phyloP scores from a whole-genome alignment of 2,797 vertebrate genomes.

The Propithecus perrieri region DNA sequence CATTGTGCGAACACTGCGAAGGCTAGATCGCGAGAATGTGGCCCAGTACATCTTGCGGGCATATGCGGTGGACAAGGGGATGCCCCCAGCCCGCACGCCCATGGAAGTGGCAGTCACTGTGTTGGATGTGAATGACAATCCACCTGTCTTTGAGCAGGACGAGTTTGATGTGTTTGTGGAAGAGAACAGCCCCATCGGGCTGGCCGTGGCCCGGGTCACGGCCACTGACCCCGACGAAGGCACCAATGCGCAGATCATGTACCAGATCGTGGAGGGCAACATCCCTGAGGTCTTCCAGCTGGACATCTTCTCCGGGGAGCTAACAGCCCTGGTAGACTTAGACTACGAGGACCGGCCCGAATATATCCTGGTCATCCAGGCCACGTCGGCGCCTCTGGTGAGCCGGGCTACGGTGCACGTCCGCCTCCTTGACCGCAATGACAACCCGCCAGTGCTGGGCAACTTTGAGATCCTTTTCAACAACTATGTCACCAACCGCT shows the following conservation, averaged over 20 bases:
- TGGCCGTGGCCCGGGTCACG: constrained; percentile 93
- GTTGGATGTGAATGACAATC: constrained; percentile 97
- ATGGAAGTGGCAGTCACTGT: constrained; percentile 92
- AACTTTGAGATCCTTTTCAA: constrained; percentile 99
- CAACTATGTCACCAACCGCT: constrained; percentile 96
- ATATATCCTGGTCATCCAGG: constrained; percentile 96
- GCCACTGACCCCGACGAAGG: constrained; percentile 97
- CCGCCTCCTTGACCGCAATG: constrained; percentile 94
- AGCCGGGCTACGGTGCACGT: constrained; percentile 95
- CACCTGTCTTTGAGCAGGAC: constrained; percentile 94
- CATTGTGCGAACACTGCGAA: constrained; percentile 92
- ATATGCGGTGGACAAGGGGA: constrained; percentile 94
- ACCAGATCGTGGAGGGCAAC: constrained; percentile 98
- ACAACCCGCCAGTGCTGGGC: constrained; percentile 93
- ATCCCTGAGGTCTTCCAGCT: constrained; percentile 98
- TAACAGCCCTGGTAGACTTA: constrained; percentile 94
- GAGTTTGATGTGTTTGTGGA: constrained; percentile 97
- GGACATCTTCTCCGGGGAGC: constrained; percentile 97
- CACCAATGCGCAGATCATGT: constrained; percentile 98
- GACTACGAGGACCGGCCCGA: constrained; percentile 95
- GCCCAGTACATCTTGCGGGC: constrained; percentile 91
- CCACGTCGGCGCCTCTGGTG: constrained; percentile 96
- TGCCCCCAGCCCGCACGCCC: constrained; percentile 90
- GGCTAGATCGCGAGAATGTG: constrained; percentile 96
- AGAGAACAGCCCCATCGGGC: constrained; percentile 97